Base-by-base conservation (phyloP, 1,140 invertebrate genomes). In the Stratiolaelaps scimitus region DNA sequence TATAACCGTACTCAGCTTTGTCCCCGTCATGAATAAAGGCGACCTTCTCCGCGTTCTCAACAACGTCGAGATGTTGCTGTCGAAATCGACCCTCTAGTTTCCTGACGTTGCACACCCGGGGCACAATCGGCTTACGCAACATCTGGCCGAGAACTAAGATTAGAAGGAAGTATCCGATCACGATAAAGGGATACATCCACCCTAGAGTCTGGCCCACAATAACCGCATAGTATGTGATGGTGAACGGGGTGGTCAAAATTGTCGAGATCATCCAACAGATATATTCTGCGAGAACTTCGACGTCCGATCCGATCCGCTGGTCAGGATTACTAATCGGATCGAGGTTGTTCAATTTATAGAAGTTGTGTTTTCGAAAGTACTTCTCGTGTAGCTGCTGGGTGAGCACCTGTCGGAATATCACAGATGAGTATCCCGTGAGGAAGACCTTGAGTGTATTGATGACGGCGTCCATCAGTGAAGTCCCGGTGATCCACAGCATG, bases 351-450 rank as follows among this genome's bases (percentile, higher is more conserved):
- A 72, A 34, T 19, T 70, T 68, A 65, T 71, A 73, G 47, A 74
- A 73, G 17, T 67, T 73, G 64, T 73, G 71, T 28, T 73, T 72
- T 66, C 73, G 74, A 65, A 73, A 73, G 65, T 73, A 73, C 43
- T 73, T 68, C 17, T 72, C 68, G 67, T 73, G 72, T 48, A 73
- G 53, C 26, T 60, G 17, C 15, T 34, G 23, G 47, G 53, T 60
- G 53, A 60, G 15, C 2, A 60, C 15, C 23, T 26, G 15, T 17
- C 15, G 53, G 23, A 60, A 20, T 34, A 60, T 13, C 4, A 60
- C 53, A 34, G 17, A 15, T 15, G 23, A 26, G 53, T 60, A 60
- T 26, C 26, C 15, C 15, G 23, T 60, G n/a, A 60, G 53, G 2
- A 60, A 60, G 20, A 17, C 26, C 15, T 34, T 60, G 23, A 15